Evolutionary conservation across 2,797 vertebrate species (phyloP).

Genomic region (Coendou prehensilis): DNA sequence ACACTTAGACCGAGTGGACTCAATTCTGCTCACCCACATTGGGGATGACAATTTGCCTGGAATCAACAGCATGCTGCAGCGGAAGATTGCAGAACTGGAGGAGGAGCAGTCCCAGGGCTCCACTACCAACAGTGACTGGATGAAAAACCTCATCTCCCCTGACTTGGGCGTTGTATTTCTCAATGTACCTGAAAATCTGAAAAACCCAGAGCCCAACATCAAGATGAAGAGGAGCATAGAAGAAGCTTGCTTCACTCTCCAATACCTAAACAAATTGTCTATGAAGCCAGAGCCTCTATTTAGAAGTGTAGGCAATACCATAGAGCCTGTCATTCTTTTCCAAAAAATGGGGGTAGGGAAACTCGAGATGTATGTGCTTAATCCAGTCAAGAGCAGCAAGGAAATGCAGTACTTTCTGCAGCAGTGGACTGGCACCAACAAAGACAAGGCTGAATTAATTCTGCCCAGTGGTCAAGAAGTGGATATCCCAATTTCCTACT

Average conservation of each 20-base stretch:
- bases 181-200: slow-evolving; percentile 96
- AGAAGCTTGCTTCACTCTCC: slow-evolving; percentile 95
- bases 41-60: slow-evolving; percentile 98
- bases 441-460: slow-evolving; percentile 94
- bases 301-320: slow-evolving; percentile 93
- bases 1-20: slow-evolving; percentile 97
- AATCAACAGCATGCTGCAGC: slow-evolving; percentile 97
- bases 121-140: slow-evolving; percentile 97
- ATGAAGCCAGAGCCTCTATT: slow-evolving; percentile 96
- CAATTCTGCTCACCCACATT: slow-evolving; percentile 97
- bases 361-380: slow-evolving; percentile 98
- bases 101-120: slow-evolving; percentile 98
- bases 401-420: slow-evolving; percentile 98
- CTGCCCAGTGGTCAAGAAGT: slow-evolving; percentile 95
- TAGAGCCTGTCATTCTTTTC: slow-evolving; percentile 97
- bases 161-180: slow-evolving; percentile 98
- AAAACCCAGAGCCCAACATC: slow-evolving; percentile 92
- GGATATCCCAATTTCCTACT: slow-evolving; percentile 95
- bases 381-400: slow-evolving; percentile 96
- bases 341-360: slow-evolving; percentile 99
- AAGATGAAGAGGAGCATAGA: slow-evolving; percentile 94
- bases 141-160: slow-evolving; percentile 99
- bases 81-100: slow-evolving; percentile 96
- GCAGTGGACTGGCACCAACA: slow-evolving; percentile 96
- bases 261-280: slow-evolving; percentile 95